These are phyloP conservation scores for Micrastur ruficollis DNA, from an alignment of 2,797 vertebrate species.

Conservation along the genomic window DNA sequence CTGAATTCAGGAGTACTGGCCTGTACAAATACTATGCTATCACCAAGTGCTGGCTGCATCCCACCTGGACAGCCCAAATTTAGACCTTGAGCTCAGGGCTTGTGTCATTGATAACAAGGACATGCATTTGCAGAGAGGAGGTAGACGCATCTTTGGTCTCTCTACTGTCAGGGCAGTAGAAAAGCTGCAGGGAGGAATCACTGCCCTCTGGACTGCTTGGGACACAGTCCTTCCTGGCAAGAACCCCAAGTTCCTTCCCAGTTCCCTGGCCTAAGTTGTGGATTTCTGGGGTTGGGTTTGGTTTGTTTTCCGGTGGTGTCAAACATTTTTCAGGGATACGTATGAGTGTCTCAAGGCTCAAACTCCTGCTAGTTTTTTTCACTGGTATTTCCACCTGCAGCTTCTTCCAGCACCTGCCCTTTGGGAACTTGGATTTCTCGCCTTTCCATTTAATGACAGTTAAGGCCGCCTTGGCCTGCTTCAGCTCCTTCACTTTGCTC, in stretches of 20 bases:
- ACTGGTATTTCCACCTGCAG: constrained; percentile 88
- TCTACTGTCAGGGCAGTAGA: not conserved
- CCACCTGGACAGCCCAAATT: not conserved
- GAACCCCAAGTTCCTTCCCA: not conserved
- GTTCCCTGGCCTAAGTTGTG: not conserved
- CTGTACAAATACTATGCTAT: not conserved
- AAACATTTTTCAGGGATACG: constrained; percentile 58
- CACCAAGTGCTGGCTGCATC: not conserved
- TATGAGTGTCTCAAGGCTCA: constrained; percentile 43
- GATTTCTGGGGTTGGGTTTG: not conserved
- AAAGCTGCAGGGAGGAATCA: not conserved
- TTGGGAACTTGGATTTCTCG: constrained; percentile 85
- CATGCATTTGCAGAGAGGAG: not conserved
- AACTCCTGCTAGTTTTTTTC: constrained; percentile 63
- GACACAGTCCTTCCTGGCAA: not conserved
- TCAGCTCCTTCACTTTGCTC: constrained; percentile 88
- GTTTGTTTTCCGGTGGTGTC: not conserved
- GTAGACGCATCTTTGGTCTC: not conserved
- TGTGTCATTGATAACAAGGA: not conserved
- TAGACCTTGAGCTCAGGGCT: not conserved
- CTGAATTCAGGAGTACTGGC: not conserved
- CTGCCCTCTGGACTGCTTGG: not conserved
- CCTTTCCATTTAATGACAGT: constrained; percentile 91
- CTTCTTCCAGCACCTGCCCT: constrained; percentile 91
- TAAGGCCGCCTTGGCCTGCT: constrained; percentile 83